Conservation (phyloP, 2,888 invertebrate genomes). For the Phrixothrix hirtus region DNA sequence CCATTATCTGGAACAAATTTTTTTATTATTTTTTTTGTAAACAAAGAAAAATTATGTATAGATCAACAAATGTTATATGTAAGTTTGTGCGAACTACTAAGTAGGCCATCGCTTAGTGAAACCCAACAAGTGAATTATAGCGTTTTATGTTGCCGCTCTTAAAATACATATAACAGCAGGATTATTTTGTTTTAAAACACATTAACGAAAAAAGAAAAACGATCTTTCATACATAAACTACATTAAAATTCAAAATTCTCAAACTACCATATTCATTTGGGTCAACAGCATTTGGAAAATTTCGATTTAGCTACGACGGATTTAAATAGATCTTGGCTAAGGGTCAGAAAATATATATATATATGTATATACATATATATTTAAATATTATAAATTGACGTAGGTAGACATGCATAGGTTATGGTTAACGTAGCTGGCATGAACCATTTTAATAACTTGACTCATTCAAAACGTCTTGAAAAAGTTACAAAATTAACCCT, state of each 20-base stretch:
- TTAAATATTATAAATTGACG: conserved; percentile 11
- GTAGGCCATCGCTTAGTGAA: no score
- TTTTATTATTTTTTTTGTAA: not conserved
- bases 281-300: conserved; percentile 16
- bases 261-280: conserved; percentile 1
- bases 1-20: conserved; percentile 15
- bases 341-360: conserved; percentile 6
- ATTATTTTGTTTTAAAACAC: no score
- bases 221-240: no score
- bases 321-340: conserved; percentile 19
- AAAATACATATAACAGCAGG: no score
- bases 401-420: conserved; percentile 11
- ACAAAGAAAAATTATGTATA: not conserved
- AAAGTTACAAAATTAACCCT: no score
- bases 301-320: conserved; percentile 9
- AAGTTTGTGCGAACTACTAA: no score
- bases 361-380: conserved; percentile 7
- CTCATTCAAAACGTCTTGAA: conserved; percentile 2
- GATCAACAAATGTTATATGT: no score
- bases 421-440: conserved; percentile 1
- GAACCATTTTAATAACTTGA: not conserved
- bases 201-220: no score
- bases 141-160: no score
- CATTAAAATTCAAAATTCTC: not conserved
- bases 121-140: no score